Evolutionary conservation across 2,888 invertebrate species (phyloP).

Genomic region (Eupeodes latifasciatus): DNA sequence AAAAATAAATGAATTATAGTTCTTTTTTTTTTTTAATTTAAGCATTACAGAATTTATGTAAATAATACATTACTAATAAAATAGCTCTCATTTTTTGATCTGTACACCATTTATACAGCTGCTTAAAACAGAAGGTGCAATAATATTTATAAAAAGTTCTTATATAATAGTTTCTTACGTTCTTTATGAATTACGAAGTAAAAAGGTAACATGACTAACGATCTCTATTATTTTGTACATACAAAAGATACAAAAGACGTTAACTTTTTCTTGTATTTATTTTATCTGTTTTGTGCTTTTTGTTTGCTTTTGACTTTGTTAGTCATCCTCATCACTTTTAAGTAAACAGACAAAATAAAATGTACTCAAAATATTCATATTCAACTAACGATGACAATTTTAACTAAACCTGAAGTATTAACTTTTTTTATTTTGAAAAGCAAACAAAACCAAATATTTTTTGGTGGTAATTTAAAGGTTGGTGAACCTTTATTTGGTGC

Average conservation of each 20-base stretch:
- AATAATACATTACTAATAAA: no score
- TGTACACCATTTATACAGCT: no score
- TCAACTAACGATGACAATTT: neutral
- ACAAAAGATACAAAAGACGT: no score
- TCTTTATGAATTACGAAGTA: no score
- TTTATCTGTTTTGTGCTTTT: neutral
- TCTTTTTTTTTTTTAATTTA: neutral
- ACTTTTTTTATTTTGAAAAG: neutral
- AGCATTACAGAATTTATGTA: no score
- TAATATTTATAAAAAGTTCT: no score
- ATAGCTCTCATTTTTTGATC: no score
- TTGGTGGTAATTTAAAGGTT: neutral
- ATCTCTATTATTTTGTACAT: no score
- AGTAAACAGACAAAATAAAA: neutral
- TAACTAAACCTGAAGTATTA: neutral
- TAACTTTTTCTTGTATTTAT: neutral
- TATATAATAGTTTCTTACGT: no score
- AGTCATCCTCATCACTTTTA: neutral
- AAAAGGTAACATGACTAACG: no score
- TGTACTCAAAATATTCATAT: no score
- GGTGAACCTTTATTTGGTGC: neutral
- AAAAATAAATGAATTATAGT: slow-evolving; percentile 4
- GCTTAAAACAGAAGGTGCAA: no score
- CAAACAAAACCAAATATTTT: neutral
- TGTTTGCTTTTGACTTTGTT: neutral